phyloP scores from a whole-genome alignment of 2,113 vertebrate genomes.

The Xerus inauris region DNA sequence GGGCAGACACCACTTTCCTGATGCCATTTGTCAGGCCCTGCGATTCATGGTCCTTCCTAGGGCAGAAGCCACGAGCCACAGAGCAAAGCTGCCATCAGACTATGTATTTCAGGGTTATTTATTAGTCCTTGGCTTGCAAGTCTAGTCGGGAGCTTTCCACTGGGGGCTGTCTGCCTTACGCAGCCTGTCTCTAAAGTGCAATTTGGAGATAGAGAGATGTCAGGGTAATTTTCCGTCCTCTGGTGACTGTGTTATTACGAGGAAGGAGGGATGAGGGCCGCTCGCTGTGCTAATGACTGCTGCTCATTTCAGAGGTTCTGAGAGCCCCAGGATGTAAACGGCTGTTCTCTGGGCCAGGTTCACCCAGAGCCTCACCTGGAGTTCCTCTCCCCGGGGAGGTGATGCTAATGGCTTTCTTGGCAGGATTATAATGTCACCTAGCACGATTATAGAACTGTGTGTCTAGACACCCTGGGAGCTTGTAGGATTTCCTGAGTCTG shows the following conservation, averaged over 20 bases:
- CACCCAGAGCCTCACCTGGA: slow-evolving; percentile 26
- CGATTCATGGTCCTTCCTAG: not conserved
- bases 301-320: slow-evolving; percentile 3
- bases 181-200: slow-evolving; percentile 58
- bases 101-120: slow-evolving; percentile 54
- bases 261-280: slow-evolving; percentile 37
- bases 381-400: not conserved
- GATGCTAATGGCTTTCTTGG: not conserved
- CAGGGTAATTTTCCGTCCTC: slow-evolving; percentile 65
- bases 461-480: not conserved
- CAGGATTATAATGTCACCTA: not conserved
- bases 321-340: not conserved
- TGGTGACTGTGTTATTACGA: slow-evolving; percentile 38
- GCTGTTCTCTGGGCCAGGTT: not conserved
- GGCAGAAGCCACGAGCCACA: not conserved
- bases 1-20: not conserved
- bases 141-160: slow-evolving; percentile 46
- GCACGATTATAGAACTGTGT: not conserved
- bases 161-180: slow-evolving; percentile 47
- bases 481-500: not conserved
- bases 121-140: slow-evolving; percentile 2
- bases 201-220: slow-evolving; percentile 18
- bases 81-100: not conserved
- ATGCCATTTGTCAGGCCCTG: not conserved
- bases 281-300: slow-evolving; percentile 46